Evolutionary conservation across 2,797 vertebrate species (phyloP), one percentile per base, ranked within the genome.

Genomic region (Sebastes melanostomus): DNA sequence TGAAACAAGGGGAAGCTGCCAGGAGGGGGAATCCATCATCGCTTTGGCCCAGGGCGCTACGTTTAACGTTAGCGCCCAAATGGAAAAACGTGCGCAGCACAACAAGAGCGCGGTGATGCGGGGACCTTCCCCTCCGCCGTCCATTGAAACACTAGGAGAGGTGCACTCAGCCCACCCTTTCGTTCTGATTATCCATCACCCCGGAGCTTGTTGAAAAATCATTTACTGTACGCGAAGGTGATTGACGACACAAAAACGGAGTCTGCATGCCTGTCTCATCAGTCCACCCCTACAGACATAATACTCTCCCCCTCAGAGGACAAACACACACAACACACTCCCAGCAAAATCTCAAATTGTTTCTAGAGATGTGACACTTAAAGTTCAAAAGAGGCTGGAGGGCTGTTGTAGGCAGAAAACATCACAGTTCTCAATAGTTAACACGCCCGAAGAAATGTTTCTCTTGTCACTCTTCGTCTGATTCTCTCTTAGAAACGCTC

Each of bases 61-160:
- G 89, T 89, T 93, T 93, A 93, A 88, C 88, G 87, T 91, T 92
- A 61, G 91, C 66, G 63, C 87, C 88, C 91, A 92, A 93, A 91
- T 94, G 89, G 91, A 91, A 93, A 93, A 91, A 94, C 88, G 89
- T 94, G 93, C 84, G 72, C 83, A 76, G 92, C 90, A 91, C 92
- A 74, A 88, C 88, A 92, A 95, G 81, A 82, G 67, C 4, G 0
- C 8, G 1, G 66, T 56, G 81, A 86, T 84, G 81, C 80, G 74
- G 84, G 63, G 83, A 82, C 85, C 86, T 75, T 89, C 74, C 59
- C 60, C 71, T 80, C 63, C 22, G 2, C 71, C 18, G 36, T 87
- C 87, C 87, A 58, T 75, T 84, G 85, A 90, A 82, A 89, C 86
- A 86, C 61, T 68, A 59, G 74, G 5, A 75, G 77, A 83, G 76